Evolutionary conservation across 2,113 vertebrate species (phyloP), one percentile per base, ranked within the genome.

Genomic region (Glaucomys volans): DNA sequence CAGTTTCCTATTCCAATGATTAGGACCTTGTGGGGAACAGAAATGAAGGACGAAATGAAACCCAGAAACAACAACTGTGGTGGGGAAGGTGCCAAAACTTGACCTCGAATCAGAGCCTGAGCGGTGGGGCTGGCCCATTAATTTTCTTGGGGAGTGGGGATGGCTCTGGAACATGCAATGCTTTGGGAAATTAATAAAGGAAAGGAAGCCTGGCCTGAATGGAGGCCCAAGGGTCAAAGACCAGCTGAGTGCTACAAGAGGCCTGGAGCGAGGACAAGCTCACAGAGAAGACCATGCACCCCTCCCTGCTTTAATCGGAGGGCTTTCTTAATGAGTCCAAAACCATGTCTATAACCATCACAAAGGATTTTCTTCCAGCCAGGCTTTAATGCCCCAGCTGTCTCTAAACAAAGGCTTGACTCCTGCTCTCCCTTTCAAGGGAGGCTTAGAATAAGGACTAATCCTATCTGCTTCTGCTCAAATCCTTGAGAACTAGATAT

Each of bases 401-500:
- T 66, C 64, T 71, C 16, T 10, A 69, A 80, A 82, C 40, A 86
- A 83, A 88, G 62, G 32, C 62, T 54, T 42, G 50, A 90, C 69
- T 80, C 76, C 11, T 13, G 16, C 37, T 37, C 40, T 66, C 71
- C 57, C 26, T 80, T 71, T 71, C 13, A 35, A 84, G 26, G 30
- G n/a, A 90, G 71, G 80, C 59, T 92, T 92, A 72, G 81, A 92
- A 32, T 40, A 66, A 4, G 64, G 37, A 72, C 47, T 92, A 90
- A 96, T 94, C 81, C 67, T 42, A 52, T 32, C 52, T 74, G 82
- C 18, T 91, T 75, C 81, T 74, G 18, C 67, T 72, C 62, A 92
- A 77, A 93, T 59, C 75, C 83, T 75, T 84, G 44, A 40, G 30
- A 86, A 14, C 64, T 5, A 11, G 32, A 67, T 62, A 10, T 42